phyloP scores from a whole-genome alignment of 1,140 invertebrate genomes.

The Brachionus rubens region DNA sequence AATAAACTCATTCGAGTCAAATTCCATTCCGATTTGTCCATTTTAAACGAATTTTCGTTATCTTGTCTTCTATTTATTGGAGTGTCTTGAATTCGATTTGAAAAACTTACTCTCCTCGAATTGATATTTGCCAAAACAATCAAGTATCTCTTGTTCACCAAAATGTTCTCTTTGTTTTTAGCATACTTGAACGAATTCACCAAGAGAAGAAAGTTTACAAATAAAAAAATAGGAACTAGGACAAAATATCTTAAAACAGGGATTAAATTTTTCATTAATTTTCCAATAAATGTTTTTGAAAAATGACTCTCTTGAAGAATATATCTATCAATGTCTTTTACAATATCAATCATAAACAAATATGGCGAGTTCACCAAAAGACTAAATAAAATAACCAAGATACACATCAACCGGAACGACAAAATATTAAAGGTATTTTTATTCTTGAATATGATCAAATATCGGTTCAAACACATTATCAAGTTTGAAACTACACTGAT shows the following conservation, averaged over 20 bases:
- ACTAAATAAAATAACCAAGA: background rate
- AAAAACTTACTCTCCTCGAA: too few relatives aligned
- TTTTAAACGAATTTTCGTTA: background rate
- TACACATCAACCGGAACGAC: background rate
- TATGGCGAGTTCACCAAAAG: background rate
- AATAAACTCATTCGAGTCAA: conserved; percentile 27
- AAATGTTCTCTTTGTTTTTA: background rate
- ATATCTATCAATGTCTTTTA: background rate
- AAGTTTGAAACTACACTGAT: conserved; percentile 19
- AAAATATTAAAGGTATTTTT: background rate
- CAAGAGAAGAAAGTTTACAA: background rate
- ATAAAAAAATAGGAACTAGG: background rate
- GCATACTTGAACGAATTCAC: background rate
- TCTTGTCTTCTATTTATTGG: background rate
- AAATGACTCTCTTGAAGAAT: background rate
- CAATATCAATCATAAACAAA: conserved; percentile 7
- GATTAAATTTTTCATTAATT: conserved; percentile 2
- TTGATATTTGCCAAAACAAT: background rate
- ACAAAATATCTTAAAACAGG: conserved; percentile 8
- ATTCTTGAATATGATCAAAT: conserved; percentile 25
- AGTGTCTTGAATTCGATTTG: background rate
- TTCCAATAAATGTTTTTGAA: background rate
- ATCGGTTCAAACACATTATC: conserved; percentile 2
- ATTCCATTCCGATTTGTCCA: conserved; percentile 27
- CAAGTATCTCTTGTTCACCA: background rate